These are phyloP conservation scores for Physeter macrocephalus DNA, from an alignment of 2,113 vertebrate species.

Conservation along the genomic window DNA sequence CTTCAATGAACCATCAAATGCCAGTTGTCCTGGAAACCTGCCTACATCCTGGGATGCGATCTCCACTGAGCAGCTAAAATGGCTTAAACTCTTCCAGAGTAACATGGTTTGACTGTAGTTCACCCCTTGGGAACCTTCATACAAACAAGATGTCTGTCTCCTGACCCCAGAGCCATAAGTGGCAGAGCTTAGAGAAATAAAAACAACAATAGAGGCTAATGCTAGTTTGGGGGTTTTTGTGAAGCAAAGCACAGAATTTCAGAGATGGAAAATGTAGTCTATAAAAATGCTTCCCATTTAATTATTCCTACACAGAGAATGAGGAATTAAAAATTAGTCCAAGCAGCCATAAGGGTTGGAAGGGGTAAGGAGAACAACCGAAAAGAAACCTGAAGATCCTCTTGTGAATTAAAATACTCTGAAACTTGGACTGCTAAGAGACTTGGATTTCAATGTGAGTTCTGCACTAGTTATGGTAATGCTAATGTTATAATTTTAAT, in stretches of 20 bases:
- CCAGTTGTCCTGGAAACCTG: constrained; percentile 70
- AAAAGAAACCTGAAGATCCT: background rate
- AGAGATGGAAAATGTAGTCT: background rate
- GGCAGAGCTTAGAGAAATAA: constrained; percentile 23
- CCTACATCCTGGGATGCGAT: constrained; percentile 47
- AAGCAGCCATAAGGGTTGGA: background rate
- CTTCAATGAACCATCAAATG: constrained; percentile 69
- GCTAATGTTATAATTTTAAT: background rate
- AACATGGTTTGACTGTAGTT: constrained; percentile 49
- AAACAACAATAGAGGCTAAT: background rate
- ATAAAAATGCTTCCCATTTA: background rate
- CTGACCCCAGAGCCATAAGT: constrained; percentile 18
- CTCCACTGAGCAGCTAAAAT: constrained; percentile 52
- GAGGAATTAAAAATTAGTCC: background rate
- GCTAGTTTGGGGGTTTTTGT: constrained; percentile 1
- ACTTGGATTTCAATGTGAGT: background rate
- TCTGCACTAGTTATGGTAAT: background rate
- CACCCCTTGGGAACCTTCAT: constrained; percentile 40
- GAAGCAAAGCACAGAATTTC: constrained; percentile 15
- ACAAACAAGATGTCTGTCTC: constrained; percentile 55
- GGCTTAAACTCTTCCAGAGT: constrained; percentile 51
- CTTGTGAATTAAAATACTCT: background rate
- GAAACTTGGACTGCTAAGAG: background rate
- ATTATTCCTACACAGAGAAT: background rate
- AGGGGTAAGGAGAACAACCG: background rate